Conservation (phyloP, 2,113 vertebrate genomes). For the Cynopterus brachyotis region DNA sequence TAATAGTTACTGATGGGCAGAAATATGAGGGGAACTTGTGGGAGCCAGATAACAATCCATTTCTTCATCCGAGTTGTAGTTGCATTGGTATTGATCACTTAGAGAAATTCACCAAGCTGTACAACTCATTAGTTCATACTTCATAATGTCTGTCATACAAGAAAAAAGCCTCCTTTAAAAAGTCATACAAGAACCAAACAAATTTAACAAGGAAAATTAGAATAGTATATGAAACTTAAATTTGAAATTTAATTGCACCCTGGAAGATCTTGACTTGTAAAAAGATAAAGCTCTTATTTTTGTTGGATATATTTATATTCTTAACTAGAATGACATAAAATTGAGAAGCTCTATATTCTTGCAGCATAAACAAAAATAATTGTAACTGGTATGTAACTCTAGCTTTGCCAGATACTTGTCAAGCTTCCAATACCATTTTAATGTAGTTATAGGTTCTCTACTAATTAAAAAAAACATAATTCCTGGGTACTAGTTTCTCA, state of each 20-base stretch:
- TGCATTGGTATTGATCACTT: neutral
- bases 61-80: neutral
- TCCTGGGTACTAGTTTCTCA: neutral
- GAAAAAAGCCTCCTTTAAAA: neutral
- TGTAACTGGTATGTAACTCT: neutral
- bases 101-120: neutral
- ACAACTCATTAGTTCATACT: neutral
- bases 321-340: neutral
- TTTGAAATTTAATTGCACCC: neutral
- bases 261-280: neutral
- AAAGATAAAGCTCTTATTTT: neutral
- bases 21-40: neutral
- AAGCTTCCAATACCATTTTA: neutral
- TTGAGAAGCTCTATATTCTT: neutral
- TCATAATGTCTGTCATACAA: neutral
- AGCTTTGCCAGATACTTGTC: neutral
- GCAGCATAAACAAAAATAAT: slow-evolving; percentile 2
- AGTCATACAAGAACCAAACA: neutral
- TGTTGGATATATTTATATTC: neutral
- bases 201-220: neutral
- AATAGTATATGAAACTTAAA: neutral
- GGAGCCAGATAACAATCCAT: neutral
- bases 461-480: neutral
- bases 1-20: neutral
- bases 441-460: neutral